These are phyloP conservation scores for Polymixis flavicincta DNA, from an alignment of 2,888 invertebrate species.

Conservation along the genomic window DNA sequence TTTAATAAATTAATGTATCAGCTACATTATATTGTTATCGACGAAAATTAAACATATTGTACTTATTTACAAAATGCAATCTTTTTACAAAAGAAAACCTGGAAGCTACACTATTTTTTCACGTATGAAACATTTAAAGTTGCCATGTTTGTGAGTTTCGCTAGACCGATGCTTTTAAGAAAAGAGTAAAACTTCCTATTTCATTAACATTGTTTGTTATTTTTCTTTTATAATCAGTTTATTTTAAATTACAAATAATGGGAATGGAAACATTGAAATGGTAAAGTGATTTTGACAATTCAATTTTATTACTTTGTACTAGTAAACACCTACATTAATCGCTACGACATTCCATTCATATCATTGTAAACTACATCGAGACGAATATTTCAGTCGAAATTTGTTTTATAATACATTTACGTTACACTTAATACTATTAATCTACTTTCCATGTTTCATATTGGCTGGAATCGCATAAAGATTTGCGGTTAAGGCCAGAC, in stretches of 20 bases:
- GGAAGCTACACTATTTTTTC: constrained; percentile 68
- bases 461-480: constrained; percentile 87
- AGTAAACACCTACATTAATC: constrained; percentile 87
- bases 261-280: constrained; percentile 60
- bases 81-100: constrained; percentile 80
- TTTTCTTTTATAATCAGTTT: constrained; percentile 44
- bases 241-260: constrained; percentile 58
- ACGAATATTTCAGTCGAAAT: constrained; percentile 90
- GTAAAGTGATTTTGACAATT: constrained; percentile 68
- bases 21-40: constrained; percentile 80
- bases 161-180: constrained; percentile 56
- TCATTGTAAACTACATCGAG: constrained; percentile 88
- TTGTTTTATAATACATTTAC: constrained; percentile 87
- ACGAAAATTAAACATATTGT: constrained; percentile 80
- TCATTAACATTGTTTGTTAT: constrained; percentile 45
- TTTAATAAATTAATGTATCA: constrained; percentile 88
- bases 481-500: constrained; percentile 85
- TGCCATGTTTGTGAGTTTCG: constrained; percentile 55
- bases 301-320: constrained; percentile 86
- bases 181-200: constrained; percentile 56
- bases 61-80: constrained; percentile 90
- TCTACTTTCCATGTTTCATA: constrained; percentile 78
- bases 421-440: constrained; percentile 80
- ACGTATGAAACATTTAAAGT: constrained; percentile 57
- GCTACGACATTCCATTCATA: constrained; percentile 86